Base-by-base conservation (phyloP, 2,113 vertebrate species). In the Dicaeum eximium region DNA sequence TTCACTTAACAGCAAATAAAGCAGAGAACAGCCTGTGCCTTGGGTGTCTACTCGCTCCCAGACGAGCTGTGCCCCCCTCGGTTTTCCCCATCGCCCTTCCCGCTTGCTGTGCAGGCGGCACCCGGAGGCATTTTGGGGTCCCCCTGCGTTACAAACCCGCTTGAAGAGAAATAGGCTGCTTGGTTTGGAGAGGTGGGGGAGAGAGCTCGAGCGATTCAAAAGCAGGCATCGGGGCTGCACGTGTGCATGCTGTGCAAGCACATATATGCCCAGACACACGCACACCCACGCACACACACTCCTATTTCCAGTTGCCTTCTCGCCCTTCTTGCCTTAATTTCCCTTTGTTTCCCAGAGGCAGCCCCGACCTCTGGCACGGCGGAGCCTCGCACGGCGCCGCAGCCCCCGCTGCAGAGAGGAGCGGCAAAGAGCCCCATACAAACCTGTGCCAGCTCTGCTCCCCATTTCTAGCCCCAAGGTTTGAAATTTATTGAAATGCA, bases 271-370 rank as follows among this genome's bases (percentile, higher is more conserved):
- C 92, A 35, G 80, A 47, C 73, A 89, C 89, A 85, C 73, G 11
- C 80, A 67, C 84, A 40, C 86, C 72, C 84, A 69, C 67, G 54
- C 87, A 65, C 72, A 82, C 80, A 33, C 66, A 17, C 61, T 88
- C 48, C 87, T 47, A 11, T 38, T 91, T 50, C 64, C 64, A 84
- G 86, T 71, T 8, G 80, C 81, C 44, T 91, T 67, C 81, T 96
- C 85, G 20, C 71, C 72, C 57, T 85, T 44, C 85, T 91, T 90
- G 87, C 91, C 92, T 85, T 73, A 83, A 96, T 94, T 95, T 92
- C 42, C 57, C 93, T 97, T 98, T 98, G 97, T 97, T 93, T 97
- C 94, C 75, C 75, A 66, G 74, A 92, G 94, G 91, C 93, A 93
- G 82, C 84, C 70, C 65, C 86, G 60, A 90, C 66, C 85, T 80